These are phyloP conservation scores for Alviniconcha strummeri DNA, from an alignment of 2,888 invertebrate species.

Conservation along the genomic window DNA sequence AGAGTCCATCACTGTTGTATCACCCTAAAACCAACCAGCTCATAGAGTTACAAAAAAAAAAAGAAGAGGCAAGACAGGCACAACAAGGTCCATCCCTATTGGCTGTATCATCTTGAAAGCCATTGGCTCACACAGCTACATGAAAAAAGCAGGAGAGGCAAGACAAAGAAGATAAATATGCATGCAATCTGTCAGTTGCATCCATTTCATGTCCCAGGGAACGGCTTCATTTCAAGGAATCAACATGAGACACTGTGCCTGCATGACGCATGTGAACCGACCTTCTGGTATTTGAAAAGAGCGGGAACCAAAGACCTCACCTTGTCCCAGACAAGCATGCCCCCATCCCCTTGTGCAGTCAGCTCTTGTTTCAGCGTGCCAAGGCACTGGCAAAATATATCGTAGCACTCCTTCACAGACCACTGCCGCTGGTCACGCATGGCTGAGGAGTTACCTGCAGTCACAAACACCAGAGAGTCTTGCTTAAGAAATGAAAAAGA, in stretches of 20 bases:
- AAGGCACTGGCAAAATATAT: constrained; percentile 81
- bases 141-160: no score
- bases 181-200: no score
- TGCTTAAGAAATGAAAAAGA: background rate
- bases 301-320: constrained; percentile 48
- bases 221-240: no score
- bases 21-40: no score
- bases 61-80: background rate
- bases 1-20: background rate
- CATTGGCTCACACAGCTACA: no score
- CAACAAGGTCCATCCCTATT: background rate
- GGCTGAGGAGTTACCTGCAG: constrained; percentile 9
- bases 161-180: no score
- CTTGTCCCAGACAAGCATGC: constrained; percentile 96
- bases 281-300: background rate
- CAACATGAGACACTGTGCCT: no score
- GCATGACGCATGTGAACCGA: no score
- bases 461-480: no score
- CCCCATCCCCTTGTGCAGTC: constrained; percentile 74
- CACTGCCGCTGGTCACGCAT: constrained; percentile 86
- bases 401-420: constrained; percentile 85
- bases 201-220: no score
- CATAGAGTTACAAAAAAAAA: background rate
- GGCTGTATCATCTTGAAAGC: no score
- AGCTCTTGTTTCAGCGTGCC: constrained; percentile 78